Evolutionary conservation across 2,888 invertebrate species (phyloP), one percentile per base, ranked within the genome.

Genomic region (Lithophane socia): DNA sequence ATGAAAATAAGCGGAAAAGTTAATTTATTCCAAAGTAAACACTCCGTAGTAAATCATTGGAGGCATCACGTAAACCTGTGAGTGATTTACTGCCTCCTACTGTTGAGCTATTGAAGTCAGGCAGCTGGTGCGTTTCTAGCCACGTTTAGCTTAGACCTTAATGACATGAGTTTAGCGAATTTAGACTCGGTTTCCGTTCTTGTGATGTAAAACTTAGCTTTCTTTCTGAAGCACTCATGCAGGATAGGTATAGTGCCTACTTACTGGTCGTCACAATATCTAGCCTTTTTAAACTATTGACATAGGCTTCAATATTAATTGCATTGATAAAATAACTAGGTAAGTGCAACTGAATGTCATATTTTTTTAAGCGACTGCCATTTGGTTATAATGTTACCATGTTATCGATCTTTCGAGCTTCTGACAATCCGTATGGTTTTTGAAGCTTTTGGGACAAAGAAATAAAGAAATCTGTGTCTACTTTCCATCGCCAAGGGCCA

Each of bases 11-110:
- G 68, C 56, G 12, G 82, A 76, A 75, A 77, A 73, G 85, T 85
- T 68, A 83, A 85, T 83, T 85, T 83, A 85, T 83, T 76, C 69
- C n/a, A 12, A 56, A 54, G 77, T 49, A 65, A 83, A 85, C 82
- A 81, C 72, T 58, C 16, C 8, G 29, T 2, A 29, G 47, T 83
- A 73, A 85, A 83, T 85, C 75, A 75, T 29, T 10, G 56, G 18
- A n/a, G 61, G 13, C 68, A 37, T 37, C 37, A 52, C 73, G 74
- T 84, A 82, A 47, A 84, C 63, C 84, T 74, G 69, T 70, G 61
- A 74, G 61, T 67, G 84, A 82, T 82, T 82, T 63, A 82, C 42
- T 29, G 60, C 61, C 24, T 29, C 61, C 74, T 74, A 58, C 80
- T 66, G 74, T 42, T 37, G 66, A 69, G 49, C 74, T 65, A 49